These are phyloP conservation scores for Cephonodes hylas DNA, from an alignment of 2,888 invertebrate species.

Conservation along the genomic window DNA sequence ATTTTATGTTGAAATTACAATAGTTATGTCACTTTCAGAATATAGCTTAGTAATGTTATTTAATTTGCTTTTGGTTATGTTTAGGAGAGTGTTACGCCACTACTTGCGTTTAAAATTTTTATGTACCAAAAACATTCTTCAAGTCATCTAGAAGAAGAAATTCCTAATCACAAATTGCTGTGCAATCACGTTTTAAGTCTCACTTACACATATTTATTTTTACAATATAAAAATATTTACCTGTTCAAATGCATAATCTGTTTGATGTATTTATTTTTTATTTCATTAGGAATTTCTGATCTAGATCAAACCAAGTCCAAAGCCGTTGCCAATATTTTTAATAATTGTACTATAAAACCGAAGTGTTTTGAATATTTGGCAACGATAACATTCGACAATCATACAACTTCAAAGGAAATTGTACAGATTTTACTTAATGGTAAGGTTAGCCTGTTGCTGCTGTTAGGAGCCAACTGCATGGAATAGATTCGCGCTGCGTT, in stretches of 20 bases:
- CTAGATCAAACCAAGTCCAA: background rate
- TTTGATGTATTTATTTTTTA: too few species aligned
- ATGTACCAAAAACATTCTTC: background rate
- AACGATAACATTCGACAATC: background rate
- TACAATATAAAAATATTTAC: background rate
- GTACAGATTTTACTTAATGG: conserved; percentile 30
- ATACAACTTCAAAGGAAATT: conserved; percentile 16
- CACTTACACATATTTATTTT: background rate
- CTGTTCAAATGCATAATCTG: too few species aligned
- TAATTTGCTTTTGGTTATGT: background rate
- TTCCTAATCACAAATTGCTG: background rate
- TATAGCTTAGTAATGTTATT: background rate
- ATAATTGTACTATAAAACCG: background rate
- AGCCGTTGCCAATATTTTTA: background rate
- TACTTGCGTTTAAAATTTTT: background rate
- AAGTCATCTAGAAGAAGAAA: background rate
- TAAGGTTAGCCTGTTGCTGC: conserved; percentile 20
- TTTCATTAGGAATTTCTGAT: background rate
- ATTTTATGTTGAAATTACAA: too few species aligned
- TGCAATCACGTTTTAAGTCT: too few species aligned
- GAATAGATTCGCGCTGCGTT: conserved; percentile 1
- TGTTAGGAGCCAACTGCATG: background rate
- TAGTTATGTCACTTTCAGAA: too few species aligned
- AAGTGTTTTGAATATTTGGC: background rate
- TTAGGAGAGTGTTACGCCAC: background rate